Conservation (phyloP, 2,113 vertebrate species). For the Fregata magnificens region DNA sequence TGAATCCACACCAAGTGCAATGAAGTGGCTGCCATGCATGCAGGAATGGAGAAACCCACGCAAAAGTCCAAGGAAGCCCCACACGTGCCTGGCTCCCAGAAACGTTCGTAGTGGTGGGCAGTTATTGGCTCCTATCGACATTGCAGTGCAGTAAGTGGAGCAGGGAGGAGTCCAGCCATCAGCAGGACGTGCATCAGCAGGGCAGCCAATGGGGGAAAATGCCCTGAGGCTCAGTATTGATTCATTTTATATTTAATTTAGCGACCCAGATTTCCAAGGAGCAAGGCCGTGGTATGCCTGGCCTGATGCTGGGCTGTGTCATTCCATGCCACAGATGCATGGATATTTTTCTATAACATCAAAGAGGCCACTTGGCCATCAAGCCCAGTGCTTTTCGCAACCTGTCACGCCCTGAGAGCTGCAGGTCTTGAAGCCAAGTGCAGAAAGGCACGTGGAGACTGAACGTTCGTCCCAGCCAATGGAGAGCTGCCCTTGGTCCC, state of each 20-base stretch:
- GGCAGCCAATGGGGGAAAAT: constrained; percentile 44
- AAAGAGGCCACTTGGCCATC: background rate
- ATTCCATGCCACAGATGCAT: background rate
- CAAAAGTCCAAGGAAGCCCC: background rate
- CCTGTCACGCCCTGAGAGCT: background rate
- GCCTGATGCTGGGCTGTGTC: background rate
- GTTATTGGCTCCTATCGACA: background rate
- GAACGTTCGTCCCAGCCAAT: background rate
- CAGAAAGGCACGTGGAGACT: background rate
- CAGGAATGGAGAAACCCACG: background rate
- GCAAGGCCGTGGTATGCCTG: background rate
- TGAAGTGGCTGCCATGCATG: background rate
- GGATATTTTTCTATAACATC: background rate
- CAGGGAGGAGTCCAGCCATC: background rate
- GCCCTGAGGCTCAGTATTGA: constrained; percentile 41
- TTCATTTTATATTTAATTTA: constrained; percentile 59
- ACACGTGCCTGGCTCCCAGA: fast-evolving
- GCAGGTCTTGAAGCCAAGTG: background rate
- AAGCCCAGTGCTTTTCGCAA: background rate
- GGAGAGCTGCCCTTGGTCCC: background rate
- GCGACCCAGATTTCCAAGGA: constrained; percentile 43
- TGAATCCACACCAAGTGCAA: background rate
- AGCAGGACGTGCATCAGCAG: background rate
- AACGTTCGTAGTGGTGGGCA: background rate
- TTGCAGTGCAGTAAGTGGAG: constrained; percentile 25